phyloP scores from a whole-genome alignment of 2,888 invertebrate genomes.

The Calameuta filiformis region DNA sequence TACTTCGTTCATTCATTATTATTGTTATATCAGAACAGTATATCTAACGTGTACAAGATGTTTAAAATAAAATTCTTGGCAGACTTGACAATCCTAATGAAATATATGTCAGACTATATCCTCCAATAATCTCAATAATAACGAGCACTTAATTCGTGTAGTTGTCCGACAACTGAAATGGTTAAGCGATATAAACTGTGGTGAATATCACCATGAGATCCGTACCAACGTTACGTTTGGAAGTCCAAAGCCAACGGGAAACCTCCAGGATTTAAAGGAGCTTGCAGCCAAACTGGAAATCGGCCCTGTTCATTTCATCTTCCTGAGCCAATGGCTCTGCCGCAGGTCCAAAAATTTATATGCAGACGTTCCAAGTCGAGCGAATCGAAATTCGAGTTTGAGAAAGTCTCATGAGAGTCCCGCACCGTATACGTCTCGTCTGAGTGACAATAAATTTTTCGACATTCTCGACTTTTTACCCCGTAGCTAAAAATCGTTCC shows the following conservation, averaged over 20 bases:
- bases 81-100: not conserved
- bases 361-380: slow-evolving; percentile 13
- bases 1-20: no score
- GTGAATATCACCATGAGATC: not conserved
- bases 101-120: not conserved
- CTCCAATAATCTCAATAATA: not conserved
- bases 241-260: not conserved
- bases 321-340: slow-evolving; percentile 11
- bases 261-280: not conserved
- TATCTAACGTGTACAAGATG: not conserved
- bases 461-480: not conserved
- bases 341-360: slow-evolving; percentile 14
- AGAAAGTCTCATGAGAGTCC: not conserved
- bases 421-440: not conserved
- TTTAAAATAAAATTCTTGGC: not conserved
- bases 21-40: not conserved
- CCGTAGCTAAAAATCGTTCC: not conserved
- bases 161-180: not conserved
- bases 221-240: not conserved
- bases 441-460: not conserved
- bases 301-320: not conserved
- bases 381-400: not conserved
- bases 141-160: not conserved
- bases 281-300: not conserved
- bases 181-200: not conserved